Conservation (phyloP, 1,140 invertebrate genomes). For the Calephelis virginiensis region DNA sequence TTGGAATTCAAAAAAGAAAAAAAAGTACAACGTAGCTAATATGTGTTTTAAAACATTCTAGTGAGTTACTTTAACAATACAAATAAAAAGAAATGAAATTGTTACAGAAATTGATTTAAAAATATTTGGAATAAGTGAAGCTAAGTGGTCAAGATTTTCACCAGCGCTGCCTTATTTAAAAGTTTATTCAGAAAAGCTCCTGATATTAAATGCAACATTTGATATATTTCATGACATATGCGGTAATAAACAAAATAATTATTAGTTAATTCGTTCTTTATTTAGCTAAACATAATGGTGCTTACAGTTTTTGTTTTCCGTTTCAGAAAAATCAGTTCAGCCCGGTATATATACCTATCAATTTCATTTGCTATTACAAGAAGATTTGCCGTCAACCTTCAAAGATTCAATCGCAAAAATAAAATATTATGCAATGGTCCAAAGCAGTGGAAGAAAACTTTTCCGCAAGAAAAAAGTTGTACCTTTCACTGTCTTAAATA, state of each 20-base stretch:
- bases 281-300: no score
- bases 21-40: slow-evolving; percentile 52
- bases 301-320: background rate
- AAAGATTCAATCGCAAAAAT: slow-evolving; percentile 56
- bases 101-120: slow-evolving; percentile 57
- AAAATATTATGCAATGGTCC: slow-evolving; percentile 43
- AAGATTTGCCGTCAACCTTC: slow-evolving; percentile 54
- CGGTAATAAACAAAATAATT: slow-evolving; percentile 30
- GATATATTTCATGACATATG: slow-evolving; percentile 48
- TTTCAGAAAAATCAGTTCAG: slow-evolving; percentile 48
- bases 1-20: slow-evolving; percentile 53
- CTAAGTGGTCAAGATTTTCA: slow-evolving; percentile 51
- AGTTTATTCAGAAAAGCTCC: slow-evolving; percentile 57
- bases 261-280: no score
- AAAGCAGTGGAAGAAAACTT: slow-evolving; percentile 34
- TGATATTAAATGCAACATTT: slow-evolving; percentile 44
- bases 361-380: slow-evolving; percentile 56
- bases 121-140: slow-evolving; percentile 51
- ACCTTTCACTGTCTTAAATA: slow-evolving; percentile 44
- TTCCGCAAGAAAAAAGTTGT: slow-evolving; percentile 36
- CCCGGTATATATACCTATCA: slow-evolving; percentile 49
- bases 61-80: background rate
- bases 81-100: slow-evolving; percentile 9
- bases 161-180: slow-evolving; percentile 60
- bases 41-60: slow-evolving; percentile 3